These are phyloP conservation scores for Peromyscus eremicus DNA, from an alignment of 2,797 vertebrate species.

Conservation along the genomic window DNA sequence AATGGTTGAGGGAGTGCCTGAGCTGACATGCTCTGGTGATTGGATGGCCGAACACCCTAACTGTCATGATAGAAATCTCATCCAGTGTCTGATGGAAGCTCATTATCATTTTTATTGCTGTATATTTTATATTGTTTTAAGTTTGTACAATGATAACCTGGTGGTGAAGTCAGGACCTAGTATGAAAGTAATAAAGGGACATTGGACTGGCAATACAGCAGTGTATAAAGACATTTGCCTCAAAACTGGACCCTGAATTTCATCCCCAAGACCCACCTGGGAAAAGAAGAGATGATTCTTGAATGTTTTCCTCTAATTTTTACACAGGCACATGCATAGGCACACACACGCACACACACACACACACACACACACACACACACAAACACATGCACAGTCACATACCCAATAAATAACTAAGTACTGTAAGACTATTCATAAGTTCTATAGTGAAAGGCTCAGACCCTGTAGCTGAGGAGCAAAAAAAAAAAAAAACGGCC, in stretches of 20 bases:
- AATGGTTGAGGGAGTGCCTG: too few species aligned
- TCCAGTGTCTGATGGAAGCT: too few species aligned
- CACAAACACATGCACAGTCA: too few species aligned
- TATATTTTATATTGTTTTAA: neutral
- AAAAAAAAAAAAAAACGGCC: neutral
- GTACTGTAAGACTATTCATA: neutral
- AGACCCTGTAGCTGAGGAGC: neutral
- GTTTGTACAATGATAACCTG: neutral
- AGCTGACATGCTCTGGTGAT: too few species aligned
- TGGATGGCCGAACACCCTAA: too few species aligned
- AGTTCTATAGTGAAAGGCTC: rapidly evolving
- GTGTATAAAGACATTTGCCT: neutral
- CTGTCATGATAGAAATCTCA: too few species aligned
- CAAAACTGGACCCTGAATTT: neutral
- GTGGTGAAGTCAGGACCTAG: neutral
- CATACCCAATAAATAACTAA: neutral
- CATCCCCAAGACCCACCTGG: neutral
- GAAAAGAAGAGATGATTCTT: neutral
- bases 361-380: neutral
- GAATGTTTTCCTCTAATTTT: neutral
- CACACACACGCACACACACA: neutral
- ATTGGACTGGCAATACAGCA: neutral
- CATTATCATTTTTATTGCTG: neutral
- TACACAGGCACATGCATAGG: neutral
- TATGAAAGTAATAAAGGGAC: neutral